Base-by-base conservation (phyloP, 2,797 vertebrate species). In the Tragopan temminckii region DNA sequence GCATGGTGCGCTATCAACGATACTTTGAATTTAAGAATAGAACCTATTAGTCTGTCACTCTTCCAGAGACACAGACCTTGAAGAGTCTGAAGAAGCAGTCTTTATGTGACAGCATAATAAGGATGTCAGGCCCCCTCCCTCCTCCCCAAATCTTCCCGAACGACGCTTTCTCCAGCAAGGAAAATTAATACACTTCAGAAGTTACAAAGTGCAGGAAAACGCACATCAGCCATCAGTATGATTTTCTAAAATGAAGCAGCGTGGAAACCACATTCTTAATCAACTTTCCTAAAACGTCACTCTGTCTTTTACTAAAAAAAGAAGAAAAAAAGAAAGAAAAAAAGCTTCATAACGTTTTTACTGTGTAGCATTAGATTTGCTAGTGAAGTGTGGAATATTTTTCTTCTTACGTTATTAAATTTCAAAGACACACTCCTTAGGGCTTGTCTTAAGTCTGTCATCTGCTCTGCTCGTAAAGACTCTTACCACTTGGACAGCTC, bases 31-130 rank as follows among this genome's bases (percentile, higher is more conserved):
- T 96, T 96, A 95, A 97, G 97, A 97, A 97, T 88, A 96, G 93
- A 97, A 95, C 94, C 94, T 80, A 95, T 97, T 97, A 97, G 92
- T 80, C 92, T 97, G 96, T 97, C 97, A 98, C 52, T 97, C 97
- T 96, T 89, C 53, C 94, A 92, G 96, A 97, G 96, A 97, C 97
- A 96, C 55, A 96, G 97, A 94, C 89, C 90, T 97, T 95, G 92
- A 97, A 96, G 93, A 95, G 88, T 78, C 74, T 94, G 75, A 96
- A 97, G 87, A 89, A 96, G 94, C n/a, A 88, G 92, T 91, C 96
- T 91, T 95, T 89, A 93, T 89, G 72, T 95, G 97, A 97, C 96
- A 97, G 90, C 92, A 83, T 97, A 98, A 98, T 97, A 97, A 97
- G 96, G 93, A 97, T 97, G 95, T 97, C 97, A 97, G 89, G 42